These are phyloP conservation scores for Dasyurus viverrinus DNA, from an alignment of 2,113 vertebrate genomes.

Conservation along the genomic window DNA sequence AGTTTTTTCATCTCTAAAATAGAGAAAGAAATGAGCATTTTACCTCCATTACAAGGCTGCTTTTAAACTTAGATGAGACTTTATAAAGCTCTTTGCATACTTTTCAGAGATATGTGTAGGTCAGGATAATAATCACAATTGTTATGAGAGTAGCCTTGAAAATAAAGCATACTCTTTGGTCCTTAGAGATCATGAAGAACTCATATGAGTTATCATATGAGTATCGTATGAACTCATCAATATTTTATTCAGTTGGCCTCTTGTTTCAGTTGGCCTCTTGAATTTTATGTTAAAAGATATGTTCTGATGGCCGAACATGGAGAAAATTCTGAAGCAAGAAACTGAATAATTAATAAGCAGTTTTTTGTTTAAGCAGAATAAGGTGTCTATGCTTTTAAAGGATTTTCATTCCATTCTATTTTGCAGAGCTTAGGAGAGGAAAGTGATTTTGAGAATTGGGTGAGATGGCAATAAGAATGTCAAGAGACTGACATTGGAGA, in stretches of 20 bases:
- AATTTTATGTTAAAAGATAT: not conserved
- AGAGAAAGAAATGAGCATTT: not conserved
- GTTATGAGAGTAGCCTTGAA: not conserved
- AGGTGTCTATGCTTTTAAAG: not conserved
- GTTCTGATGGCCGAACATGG: not conserved
- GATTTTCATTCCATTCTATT: not conserved
- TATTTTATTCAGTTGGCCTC: not conserved
- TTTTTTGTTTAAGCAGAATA: not conserved
- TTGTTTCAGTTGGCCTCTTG: not conserved
- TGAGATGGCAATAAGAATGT: not conserved
- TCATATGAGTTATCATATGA: no score
- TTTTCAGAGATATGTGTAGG: not conserved
- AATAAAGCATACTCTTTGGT: not conserved
- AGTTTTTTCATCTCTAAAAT: not conserved
- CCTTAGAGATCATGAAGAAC: not conserved
- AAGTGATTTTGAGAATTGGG: not conserved
- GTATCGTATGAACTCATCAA: not conserved
- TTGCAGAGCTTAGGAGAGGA: not conserved
- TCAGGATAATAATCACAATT: not conserved
- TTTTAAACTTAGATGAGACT: not conserved
- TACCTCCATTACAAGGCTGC: not conserved
- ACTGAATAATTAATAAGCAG: not conserved
- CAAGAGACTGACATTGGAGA: not conserved
- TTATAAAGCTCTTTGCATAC: not conserved
- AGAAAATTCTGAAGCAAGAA: not conserved